Conservation (phyloP, 2,888 invertebrate genomes). For the Tetramorium bicarinatum region DNA sequence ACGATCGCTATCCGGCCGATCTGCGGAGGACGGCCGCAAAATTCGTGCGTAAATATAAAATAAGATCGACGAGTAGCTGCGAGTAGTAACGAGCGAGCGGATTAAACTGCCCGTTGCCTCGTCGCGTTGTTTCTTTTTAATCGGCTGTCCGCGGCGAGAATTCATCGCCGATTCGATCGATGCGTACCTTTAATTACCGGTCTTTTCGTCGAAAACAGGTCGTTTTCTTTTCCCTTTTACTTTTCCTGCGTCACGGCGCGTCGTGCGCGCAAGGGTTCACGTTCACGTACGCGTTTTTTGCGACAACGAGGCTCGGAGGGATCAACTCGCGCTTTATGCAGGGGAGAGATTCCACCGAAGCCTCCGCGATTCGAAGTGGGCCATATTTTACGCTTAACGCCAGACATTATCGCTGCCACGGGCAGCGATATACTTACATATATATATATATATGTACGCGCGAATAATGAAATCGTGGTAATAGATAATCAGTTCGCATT, state of each 20-base stretch:
- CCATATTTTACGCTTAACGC: conserved; percentile 35
- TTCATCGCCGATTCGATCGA: conserved; percentile 6
- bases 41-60: conserved; percentile 29
- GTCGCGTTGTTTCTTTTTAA: neutral
- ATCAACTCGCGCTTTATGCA: conserved; percentile 5
- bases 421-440: neutral
- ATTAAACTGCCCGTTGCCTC: conserved; percentile 10
- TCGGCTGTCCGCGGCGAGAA: conserved; percentile 35
- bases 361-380: neutral
- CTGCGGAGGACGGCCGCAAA: neutral
- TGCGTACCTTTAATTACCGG: conserved; percentile 9
- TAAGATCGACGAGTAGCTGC: neutral
- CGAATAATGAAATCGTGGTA: conserved; percentile 45
- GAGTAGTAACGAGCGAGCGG: neutral
- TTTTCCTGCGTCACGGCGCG: neutral
- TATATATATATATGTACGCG: neutral
- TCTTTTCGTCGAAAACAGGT: neutral
- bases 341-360: conserved; percentile 2
- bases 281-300: neutral
- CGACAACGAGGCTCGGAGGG: neutral
- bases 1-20: conserved; percentile 33
- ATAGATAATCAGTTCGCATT: conserved; percentile 47
- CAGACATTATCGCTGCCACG: conserved; percentile 39
- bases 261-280: neutral
- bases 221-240: neutral